phyloP scores from a whole-genome alignment of 1,140 invertebrate genomes.

The Steinernema feltiae region DNA sequence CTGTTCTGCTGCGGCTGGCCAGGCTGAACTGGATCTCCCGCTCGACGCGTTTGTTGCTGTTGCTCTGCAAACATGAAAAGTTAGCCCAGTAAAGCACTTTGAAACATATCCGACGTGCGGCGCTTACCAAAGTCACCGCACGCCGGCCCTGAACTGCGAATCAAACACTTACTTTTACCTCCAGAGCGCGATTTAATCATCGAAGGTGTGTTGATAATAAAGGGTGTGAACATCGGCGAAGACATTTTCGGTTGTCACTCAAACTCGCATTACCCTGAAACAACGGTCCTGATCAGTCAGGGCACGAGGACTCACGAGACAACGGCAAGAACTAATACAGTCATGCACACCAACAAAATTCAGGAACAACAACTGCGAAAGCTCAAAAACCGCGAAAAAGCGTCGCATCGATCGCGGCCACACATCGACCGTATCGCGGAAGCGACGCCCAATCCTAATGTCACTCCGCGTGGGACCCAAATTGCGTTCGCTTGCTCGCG shows the following conservation, averaged over 20 bases:
- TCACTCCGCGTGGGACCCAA: background rate
- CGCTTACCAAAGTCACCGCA: too few relatives aligned
- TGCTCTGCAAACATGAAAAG: background rate
- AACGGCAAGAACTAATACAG: background rate
- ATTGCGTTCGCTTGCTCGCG: background rate
- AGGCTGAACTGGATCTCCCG: background rate
- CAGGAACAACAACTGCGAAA: background rate
- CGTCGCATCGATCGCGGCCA: background rate
- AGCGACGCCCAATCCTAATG: background rate
- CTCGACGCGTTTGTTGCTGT: background rate
- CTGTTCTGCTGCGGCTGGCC: background rate
- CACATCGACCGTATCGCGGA: background rate
- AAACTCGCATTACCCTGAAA: background rate
- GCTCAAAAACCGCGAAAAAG: background rate
- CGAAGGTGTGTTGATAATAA: slow-evolving; percentile 2
- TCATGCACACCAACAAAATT: background rate
- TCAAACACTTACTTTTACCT: background rate
- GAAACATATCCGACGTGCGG: too few relatives aligned
- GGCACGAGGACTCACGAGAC: background rate
- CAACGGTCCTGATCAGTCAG: background rate
- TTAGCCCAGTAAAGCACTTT: too few relatives aligned
- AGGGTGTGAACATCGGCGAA: slow-evolving; percentile 7
- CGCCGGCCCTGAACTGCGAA: too few relatives aligned
- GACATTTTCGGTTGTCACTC: background rate
- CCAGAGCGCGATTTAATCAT: background rate